phyloP scores from a whole-genome alignment of 2,113 vertebrate species.

The Oreochromis niloticus region DNA sequence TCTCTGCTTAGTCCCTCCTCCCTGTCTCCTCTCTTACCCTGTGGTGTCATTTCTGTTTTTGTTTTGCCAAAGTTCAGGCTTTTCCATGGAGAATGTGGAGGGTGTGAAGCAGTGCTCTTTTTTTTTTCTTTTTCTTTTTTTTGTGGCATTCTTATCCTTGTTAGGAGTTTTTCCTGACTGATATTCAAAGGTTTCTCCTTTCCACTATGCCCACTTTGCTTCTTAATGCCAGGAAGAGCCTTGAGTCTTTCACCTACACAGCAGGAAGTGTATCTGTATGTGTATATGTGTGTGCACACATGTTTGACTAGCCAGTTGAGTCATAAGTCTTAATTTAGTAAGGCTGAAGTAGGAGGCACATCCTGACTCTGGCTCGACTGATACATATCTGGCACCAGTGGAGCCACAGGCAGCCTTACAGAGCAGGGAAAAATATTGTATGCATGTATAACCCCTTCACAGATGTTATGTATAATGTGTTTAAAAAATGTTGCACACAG shows the following conservation, averaged over 20 bases:
- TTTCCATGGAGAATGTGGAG: background rate
- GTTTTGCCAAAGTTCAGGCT: background rate
- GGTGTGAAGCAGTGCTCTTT: background rate
- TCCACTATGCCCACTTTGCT: background rate
- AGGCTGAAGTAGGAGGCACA: conserved; percentile 3
- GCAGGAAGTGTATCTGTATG: background rate
- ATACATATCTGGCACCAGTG: background rate
- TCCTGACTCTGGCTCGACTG: conserved; percentile 15
- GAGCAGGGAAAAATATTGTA: background rate
- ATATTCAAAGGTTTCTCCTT: background rate
- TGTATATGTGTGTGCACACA: background rate
- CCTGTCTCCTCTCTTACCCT: background rate
- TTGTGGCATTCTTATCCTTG: background rate
- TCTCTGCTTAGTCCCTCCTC: background rate
- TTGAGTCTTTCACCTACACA: conserved; percentile 7
- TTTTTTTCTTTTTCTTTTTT: background rate
- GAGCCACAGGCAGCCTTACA: background rate
- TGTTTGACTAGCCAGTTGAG: conserved; percentile 9
- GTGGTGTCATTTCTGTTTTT: background rate
- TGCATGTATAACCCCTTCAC: background rate
- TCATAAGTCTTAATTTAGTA: conserved; percentile 35
- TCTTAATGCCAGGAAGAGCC: background rate
- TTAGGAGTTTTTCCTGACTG: background rate
- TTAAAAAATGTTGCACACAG: background rate
- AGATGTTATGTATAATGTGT: background rate